A percentile compares a stretch with the other conserved stretches of the same genome.
These are phyloP conservation scores for Hycleus cichorii DNA, from an alignment of 1,140 invertebrate species.

Conservation along the genomic window DNA sequence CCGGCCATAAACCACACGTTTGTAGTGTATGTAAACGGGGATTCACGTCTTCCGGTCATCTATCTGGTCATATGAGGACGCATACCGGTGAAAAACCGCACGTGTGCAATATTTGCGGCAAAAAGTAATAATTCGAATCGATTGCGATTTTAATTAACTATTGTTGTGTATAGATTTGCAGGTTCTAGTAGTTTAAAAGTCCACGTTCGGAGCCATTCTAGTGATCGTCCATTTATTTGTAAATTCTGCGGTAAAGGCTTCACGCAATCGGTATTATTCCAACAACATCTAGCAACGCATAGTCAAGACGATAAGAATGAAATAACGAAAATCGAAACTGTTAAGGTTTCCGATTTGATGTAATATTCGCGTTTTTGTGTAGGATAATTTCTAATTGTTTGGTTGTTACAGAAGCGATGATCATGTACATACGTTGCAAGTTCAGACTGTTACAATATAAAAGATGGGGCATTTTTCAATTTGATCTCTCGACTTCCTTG, in stretches of 20 bases:
- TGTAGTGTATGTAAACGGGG: conserved; percentile 42
- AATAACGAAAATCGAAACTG: conserved; percentile 33
- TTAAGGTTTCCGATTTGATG: conserved; percentile 38
- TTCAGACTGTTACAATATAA: too few relatives aligned
- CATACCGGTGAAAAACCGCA: conserved; percentile 37
- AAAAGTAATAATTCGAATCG: conserved; percentile 27
- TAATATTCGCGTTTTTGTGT: conserved; percentile 21
- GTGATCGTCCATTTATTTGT: conserved; percentile 74
- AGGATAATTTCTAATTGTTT: neutral
- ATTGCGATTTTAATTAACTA: neutral
- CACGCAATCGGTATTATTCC: conserved; percentile 52
- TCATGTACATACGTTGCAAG: too few relatives aligned
- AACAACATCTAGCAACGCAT: conserved; percentile 54
- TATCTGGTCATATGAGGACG: conserved; percentile 36
- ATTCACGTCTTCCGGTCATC: conserved; percentile 35
- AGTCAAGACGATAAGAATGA: conserved; percentile 21
- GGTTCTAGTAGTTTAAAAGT: conserved; percentile 38
- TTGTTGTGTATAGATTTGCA: conserved; percentile 32
- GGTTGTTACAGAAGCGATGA: too few relatives aligned
- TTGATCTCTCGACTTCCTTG: too few relatives aligned
- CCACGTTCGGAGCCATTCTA: conserved; percentile 37
- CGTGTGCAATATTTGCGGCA: conserved; percentile 33
- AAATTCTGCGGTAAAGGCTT: conserved; percentile 71
- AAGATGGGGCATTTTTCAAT: too few relatives aligned
- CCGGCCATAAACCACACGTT: conserved; percentile 41